A percentile compares a stretch with the other conserved stretches of the same genome.
Evolutionary conservation across 1,140 invertebrate genomes (phyloP).

Genomic region (Pemphigus obesinymphae): DNA sequence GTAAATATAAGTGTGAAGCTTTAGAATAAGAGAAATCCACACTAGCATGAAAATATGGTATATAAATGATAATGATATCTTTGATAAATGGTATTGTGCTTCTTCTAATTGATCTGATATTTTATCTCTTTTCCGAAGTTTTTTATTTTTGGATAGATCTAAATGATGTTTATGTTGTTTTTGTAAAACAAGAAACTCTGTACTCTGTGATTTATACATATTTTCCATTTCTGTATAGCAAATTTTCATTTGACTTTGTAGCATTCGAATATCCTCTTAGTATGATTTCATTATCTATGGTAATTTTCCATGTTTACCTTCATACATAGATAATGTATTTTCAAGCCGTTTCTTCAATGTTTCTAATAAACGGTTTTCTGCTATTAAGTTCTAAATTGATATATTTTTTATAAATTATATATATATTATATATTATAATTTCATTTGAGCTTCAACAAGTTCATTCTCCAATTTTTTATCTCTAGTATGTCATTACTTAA

Average conservation of each 20-base stretch:
- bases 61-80: too few relatives aligned
- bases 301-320: constrained; percentile 46
- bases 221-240: constrained; percentile 44
- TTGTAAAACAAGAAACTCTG: constrained; percentile 54
- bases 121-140: constrained; percentile 67
- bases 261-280: constrained; percentile 67
- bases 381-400: constrained; percentile 61
- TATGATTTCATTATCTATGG: constrained; percentile 58
- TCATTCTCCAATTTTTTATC: constrained; percentile 1
- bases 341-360: constrained; percentile 71
- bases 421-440: background rate
- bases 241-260: constrained; percentile 55
- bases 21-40: too few relatives aligned
- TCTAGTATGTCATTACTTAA: background rate
- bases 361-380: constrained; percentile 68
- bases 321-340: constrained; percentile 61
- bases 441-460: background rate
- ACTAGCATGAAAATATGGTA: too few relatives aligned
- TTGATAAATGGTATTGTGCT: too few relatives aligned
- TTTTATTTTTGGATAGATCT: constrained; percentile 65
- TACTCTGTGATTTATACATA: constrained; percentile 45
- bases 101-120: constrained; percentile 61
- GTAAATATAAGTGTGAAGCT: too few relatives aligned
- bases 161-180: constrained; percentile 61
- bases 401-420: too few relatives aligned